Evolutionary conservation across 2,888 invertebrate species (phyloP), one percentile per base, ranked within the genome.

Genomic region (Augiades crinisus): DNA sequence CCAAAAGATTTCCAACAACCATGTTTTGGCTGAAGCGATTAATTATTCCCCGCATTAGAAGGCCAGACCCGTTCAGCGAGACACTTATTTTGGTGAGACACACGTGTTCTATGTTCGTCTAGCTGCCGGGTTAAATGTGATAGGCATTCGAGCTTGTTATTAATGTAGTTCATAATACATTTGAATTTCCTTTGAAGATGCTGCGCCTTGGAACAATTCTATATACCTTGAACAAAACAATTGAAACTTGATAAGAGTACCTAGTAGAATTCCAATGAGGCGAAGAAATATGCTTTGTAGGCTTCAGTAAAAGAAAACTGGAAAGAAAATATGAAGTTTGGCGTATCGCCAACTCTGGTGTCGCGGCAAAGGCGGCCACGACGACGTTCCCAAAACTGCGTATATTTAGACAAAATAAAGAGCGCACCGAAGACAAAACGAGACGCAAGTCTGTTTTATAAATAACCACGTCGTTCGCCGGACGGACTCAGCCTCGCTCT

Each of bases 321-420:
- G 71, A 67, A 70, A 78, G 75, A 77, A 81, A 78, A 79, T 80
- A 81, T 74, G 78, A 78, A 74, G 70, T 65, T 61, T 88, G 88
- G 87, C 83, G 58, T 27, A 30, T n/a, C 60, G 86, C 87, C 89
- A 88, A 72, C 62, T 60, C 64, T 70, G 77, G 69, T 84, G 87
- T 84, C 86, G 86, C 81, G 78, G 81, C 77, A 70, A 75, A 78
- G 76, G 72, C 78, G 79, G 72, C 81, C 80, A 69, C 84, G 83
- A 82, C 49, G 49, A 43, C 80, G 89, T 83, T 88, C 88, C 89
- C 88, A 87, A 89, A 89, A 88, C 88, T 87, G 83, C 86, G 88
- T 89, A 89, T 89, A 88, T 88, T 89, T 89, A 88, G 88, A 89
- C 86, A 88, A 89, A 89, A 89, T 89, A 88, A 89, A 89, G 88